These are phyloP conservation scores for Etheostoma nigrum DNA, from an alignment of 2,797 vertebrate genomes.

Conservation along the genomic window DNA sequence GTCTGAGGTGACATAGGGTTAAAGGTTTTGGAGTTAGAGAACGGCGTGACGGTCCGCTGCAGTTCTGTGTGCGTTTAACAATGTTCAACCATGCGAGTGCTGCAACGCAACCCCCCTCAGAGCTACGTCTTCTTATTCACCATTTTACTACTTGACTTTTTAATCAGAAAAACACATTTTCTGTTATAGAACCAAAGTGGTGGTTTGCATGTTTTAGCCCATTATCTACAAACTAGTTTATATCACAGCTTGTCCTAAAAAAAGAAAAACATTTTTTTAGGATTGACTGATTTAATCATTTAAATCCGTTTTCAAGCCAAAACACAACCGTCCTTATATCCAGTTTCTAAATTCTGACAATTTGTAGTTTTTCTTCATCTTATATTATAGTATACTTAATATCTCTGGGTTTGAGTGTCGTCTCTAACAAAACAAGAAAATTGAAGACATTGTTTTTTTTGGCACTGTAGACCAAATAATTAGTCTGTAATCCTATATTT, in stretches of 20 bases:
- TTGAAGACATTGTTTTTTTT: not conserved
- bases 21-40: constrained; percentile 31
- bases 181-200: not conserved
- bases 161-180: not conserved
- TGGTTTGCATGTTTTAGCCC: not conserved
- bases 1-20: constrained; percentile 37
- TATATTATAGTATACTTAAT: not conserved
- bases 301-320: not conserved
- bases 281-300: not conserved
- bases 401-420: not conserved
- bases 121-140: not conserved
- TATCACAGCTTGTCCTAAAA: not conserved
- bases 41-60: not conserved
- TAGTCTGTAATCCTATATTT: not conserved
- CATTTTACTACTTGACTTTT: not conserved
- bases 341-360: not conserved
- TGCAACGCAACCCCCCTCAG: not conserved
- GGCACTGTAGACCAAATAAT: not conserved
- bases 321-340: not conserved
- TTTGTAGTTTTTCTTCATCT: constrained; percentile 1
- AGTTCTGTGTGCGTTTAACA: not conserved
- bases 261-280: not conserved
- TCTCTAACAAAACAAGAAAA: not conserved
- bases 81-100: constrained; percentile 4
- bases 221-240: not conserved